These are phyloP conservation scores for Chloroceryle inda DNA, from an alignment of 2,797 vertebrate species.

Conservation along the genomic window DNA sequence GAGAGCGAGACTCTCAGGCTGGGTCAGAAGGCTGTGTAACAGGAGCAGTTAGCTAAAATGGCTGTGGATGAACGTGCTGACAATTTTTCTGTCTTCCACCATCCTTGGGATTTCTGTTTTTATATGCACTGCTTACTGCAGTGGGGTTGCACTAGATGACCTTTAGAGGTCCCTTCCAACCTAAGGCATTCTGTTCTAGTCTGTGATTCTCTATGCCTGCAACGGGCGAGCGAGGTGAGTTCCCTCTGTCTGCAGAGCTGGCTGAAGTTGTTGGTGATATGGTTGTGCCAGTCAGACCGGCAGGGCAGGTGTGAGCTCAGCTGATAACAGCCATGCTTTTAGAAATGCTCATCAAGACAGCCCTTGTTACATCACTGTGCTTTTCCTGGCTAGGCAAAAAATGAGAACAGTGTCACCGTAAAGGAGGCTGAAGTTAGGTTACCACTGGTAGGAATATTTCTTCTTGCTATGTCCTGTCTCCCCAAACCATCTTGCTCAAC, in stretches of 20 bases:
- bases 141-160: too few species aligned
- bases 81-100: background rate
- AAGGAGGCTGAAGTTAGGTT: background rate
- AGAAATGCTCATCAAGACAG: background rate
- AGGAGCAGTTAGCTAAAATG: background rate
- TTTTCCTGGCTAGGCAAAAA: background rate
- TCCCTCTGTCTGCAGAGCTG: background rate
- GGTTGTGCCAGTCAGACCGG: background rate
- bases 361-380: background rate
- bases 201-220: too few species aligned
- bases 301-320: background rate
- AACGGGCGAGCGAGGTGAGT: background rate
- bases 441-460: background rate
- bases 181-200: too few species aligned
- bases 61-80: background rate
- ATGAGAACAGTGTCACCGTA: background rate
- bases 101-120: background rate
- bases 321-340: fast-evolving
- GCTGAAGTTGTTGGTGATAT: background rate
- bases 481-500: background rate
- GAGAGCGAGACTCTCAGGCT: background rate
- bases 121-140: background rate
- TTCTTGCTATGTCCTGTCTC: background rate
- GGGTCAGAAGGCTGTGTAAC: background rate
- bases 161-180: too few species aligned